These are phyloP conservation scores for Augiades crinisus DNA, from an alignment of 2,888 invertebrate species.

Conservation along the genomic window DNA sequence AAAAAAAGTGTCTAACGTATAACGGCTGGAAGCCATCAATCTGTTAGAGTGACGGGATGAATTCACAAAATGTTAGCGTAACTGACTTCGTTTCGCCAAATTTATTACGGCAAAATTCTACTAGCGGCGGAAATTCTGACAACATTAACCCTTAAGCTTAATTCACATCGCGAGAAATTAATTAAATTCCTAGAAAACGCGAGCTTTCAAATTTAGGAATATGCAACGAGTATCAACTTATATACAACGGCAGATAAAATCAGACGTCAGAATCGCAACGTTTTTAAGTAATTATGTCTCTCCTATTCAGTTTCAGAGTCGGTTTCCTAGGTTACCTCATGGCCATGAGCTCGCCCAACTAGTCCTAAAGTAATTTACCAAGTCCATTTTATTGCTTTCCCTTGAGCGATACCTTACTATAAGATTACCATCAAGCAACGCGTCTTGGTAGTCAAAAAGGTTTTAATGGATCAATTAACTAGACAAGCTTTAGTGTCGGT, in stretches of 20 bases:
- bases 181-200: constrained; percentile 63
- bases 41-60: constrained; percentile 11
- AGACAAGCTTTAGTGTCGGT: constrained; percentile 6
- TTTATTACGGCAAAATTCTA: constrained; percentile 13
- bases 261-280: constrained; percentile 8
- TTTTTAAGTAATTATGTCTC: constrained; percentile 17
- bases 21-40: constrained; percentile 15
- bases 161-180: constrained; percentile 60
- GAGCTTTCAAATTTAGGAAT: constrained; percentile 24
- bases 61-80: constrained; percentile 13
- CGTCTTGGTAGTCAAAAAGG: neutral
- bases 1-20: constrained; percentile 13
- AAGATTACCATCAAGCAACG: too few species aligned
- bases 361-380: constrained; percentile 10
- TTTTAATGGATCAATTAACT: constrained; percentile 10
- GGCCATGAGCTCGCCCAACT: constrained; percentile 11
- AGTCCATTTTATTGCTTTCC: constrained; percentile 8
- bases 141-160: constrained; percentile 42
- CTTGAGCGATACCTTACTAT: neutral
- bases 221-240: constrained; percentile 13
- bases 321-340: constrained; percentile 5
- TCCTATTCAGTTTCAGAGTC: constrained; percentile 1
- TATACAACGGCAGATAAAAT: constrained; percentile 19
- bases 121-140: constrained; percentile 27
- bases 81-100: constrained; percentile 1